Base-by-base conservation (phyloP, 2,888 invertebrate genomes). In the Cheilosia impressa region DNA sequence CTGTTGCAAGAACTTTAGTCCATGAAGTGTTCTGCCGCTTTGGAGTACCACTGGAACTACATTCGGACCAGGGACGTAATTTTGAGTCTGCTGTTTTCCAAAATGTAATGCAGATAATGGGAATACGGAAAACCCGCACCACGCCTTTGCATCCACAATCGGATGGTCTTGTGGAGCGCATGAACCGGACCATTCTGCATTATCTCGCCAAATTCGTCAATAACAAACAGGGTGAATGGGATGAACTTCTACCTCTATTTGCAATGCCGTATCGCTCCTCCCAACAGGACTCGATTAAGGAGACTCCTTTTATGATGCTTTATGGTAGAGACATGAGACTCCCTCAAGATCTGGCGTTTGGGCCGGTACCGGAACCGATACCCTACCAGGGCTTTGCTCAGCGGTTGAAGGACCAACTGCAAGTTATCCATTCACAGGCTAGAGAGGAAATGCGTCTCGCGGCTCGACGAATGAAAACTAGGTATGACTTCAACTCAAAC, bases 141-240 rank as follows among this genome's bases (percentile, higher is more conserved):
- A 43, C 43, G n/a, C 43, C 43, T 43, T 43, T 43, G 15, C 31
- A 55, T 27, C 55, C 55, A 5, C 55, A 53, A 31, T 89, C 89
- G 6, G 88, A 89, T 68, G 89, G 89, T 41, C 89, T 89, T n/a
- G n/a, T n/a, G n/a, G n/a, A n/a, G n/a, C n/a, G n/a, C n/a, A n/a
- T 88, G 62, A 89, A 89, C 57, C 52, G 82, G 24, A 89, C 88
- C 3, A 68, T 88, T n/a, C 53, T 87, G 9, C 52, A 82, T 15
- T 87, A 89, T 75, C 57, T 89, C 19, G 76, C 87, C 10, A 87
- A 80, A 50, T 78, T 87, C 17, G 69, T 87, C 17, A 60, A 76
- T 24, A 45, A 79, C 10, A 73, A 84, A 34, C 88, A 87, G 47
- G 43, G 62, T 1, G 50, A 87, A 50, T 87, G 87, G 79, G 87